These are phyloP conservation scores for Sander vitreus DNA, from an alignment of 2,113 vertebrate species.

Conservation along the genomic window DNA sequence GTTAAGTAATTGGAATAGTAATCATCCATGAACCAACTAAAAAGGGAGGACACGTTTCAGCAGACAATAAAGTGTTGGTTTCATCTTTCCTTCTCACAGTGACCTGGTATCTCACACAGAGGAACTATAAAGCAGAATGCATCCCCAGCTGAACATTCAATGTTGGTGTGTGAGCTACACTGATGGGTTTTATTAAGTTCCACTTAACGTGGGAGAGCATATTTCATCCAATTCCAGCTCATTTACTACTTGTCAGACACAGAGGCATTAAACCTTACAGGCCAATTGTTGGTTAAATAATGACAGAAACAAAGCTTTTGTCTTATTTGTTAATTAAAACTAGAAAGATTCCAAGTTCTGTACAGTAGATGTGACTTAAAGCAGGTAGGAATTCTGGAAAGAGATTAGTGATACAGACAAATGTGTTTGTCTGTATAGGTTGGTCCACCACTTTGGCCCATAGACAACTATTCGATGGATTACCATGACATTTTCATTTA, in stretches of 20 bases:
- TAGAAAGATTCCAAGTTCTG: neutral
- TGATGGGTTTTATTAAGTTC: slow-evolving; percentile 74
- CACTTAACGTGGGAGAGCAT: slow-evolving; percentile 58
- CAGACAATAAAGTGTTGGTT: slow-evolving; percentile 53
- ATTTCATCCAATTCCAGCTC: slow-evolving; percentile 63
- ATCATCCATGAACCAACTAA: slow-evolving; percentile 40
- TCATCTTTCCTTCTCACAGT: slow-evolving; percentile 51
- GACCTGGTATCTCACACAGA: slow-evolving; percentile 62
- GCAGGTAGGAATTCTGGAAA: too few relatives aligned
- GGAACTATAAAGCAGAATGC: slow-evolving; percentile 67
- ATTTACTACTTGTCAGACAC: slow-evolving; percentile 37
- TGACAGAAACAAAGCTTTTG: slow-evolving; percentile 10
- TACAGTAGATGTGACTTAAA: neutral
- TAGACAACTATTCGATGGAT: neutral
- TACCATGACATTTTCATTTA: neutral
- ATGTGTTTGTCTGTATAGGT: too few relatives aligned
- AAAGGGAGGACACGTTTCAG: slow-evolving; percentile 42
- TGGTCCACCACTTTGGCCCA: neutral
- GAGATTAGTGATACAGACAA: too few relatives aligned
- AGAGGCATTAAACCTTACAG: neutral
- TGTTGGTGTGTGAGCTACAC: slow-evolving; percentile 51
- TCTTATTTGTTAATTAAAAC: neutral
- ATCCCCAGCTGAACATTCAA: slow-evolving; percentile 55
- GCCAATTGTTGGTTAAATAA: slow-evolving; percentile 7
- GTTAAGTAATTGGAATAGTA: slow-evolving; percentile 58